These are phyloP conservation scores for Gryllus bimaculatus DNA, from an alignment of 1,140 invertebrate genomes.

Conservation along the genomic window DNA sequence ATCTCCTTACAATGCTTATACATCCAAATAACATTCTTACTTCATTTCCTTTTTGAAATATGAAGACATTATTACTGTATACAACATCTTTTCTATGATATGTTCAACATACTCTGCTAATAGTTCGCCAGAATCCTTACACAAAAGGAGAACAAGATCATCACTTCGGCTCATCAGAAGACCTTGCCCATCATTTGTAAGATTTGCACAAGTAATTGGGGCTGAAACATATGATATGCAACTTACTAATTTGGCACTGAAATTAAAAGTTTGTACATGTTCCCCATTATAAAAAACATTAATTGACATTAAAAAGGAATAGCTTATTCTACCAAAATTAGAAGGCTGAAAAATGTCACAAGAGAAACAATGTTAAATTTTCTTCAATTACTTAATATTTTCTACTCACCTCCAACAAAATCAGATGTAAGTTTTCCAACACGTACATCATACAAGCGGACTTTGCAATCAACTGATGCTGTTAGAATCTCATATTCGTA, in stretches of 20 bases:
- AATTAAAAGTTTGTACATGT: too few relatives aligned
- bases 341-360: too few relatives aligned
- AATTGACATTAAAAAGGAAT: too few relatives aligned
- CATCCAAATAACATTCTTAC: too few relatives aligned
- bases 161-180: constrained; percentile 74
- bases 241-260: too few relatives aligned
- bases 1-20: too few relatives aligned
- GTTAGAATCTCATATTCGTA: constrained; percentile 86
- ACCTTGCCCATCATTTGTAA: constrained; percentile 81
- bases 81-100: constrained; percentile 9
- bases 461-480: constrained; percentile 78
- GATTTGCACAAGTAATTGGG: constrained; percentile 59
- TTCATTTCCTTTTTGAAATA: too few relatives aligned
- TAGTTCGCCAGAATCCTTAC: constrained; percentile 78
- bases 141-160: constrained; percentile 71
- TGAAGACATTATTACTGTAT: too few relatives aligned
- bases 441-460: constrained; percentile 84
- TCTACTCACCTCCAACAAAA: constrained; percentile 61
- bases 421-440: constrained; percentile 74
- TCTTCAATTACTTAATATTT: constrained; percentile 18
- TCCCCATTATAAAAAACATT: too few relatives aligned
- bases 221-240: constrained; percentile 39
- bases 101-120: constrained; percentile 48
- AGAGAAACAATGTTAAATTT: too few relatives aligned
- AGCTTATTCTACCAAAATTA: too few relatives aligned